Base-by-base conservation (phyloP, 1,140 invertebrate species). In the Aphelinus certus region DNA sequence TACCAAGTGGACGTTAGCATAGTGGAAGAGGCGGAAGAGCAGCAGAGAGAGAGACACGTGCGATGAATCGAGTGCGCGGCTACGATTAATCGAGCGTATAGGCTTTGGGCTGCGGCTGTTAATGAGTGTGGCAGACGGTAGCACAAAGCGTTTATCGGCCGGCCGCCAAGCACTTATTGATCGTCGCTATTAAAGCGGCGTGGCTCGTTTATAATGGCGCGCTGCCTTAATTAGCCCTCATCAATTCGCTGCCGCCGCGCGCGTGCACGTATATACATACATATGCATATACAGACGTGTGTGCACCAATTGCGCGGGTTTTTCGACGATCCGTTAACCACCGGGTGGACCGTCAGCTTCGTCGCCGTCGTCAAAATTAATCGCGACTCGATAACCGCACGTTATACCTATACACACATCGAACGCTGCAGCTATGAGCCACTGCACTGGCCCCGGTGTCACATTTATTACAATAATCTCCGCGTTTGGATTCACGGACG, bases 221-320 rank as follows among this genome's bases (percentile, higher is more conserved):
- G 79, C 68, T 75, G 79, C 75, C 80, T 86, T 88, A 87, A 87
- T 87, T 86, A 85, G 82, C 79, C 83, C 83, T 81, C 85, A 88
- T 88, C 82, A 86, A 86, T 87, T 85, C 79, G 70, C 51, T 9
- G 4, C 51, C 9, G 9, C 43, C 46, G 46, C 4, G 47, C 10
- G 46, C 10, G 47, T 47, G 47, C 45, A 64, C 46, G 46, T 64
- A 64, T 47, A 64, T 46, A 64, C 46, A 64, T 64, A 64, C 46
- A 64, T 64, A 64, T 47, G 46, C 10, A 64, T 47, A 64, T 64
- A 64, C 46, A 64, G 26, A 64, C 46, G 46, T 46, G 10, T 47
- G 47, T 64, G 10, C 62, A 64, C 45, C 43, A 10, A 10, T 60
- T 60, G 7, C 26, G 26, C 5, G 3, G 5, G 7, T 7, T 10